Evolutionary conservation across 1,140 invertebrate genomes (phyloP).

Genomic region (Hylyphantes graminicola): DNA sequence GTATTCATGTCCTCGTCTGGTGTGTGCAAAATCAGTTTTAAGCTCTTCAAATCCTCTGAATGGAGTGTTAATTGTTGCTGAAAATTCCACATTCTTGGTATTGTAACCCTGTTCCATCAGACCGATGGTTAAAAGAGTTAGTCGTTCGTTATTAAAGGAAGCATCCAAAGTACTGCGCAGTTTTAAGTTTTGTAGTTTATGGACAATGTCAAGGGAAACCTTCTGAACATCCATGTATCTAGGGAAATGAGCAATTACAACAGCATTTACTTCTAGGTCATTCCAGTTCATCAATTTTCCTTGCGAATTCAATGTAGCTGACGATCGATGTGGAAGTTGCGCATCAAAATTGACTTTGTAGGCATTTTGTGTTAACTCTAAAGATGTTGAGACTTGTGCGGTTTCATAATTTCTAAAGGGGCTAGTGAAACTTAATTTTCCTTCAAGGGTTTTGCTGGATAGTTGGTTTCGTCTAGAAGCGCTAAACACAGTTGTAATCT

Average conservation of each 20-base stretch:
- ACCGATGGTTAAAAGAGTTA: conserved; percentile 42
- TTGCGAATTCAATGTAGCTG: conserved; percentile 31
- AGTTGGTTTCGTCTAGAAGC: conserved; percentile 2
- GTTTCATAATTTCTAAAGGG: conserved; percentile 51
- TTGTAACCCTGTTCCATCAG: conserved; percentile 1
- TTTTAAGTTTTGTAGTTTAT: conserved; percentile 38
- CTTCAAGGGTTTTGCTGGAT: conserved; percentile 37
- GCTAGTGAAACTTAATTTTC: conserved; percentile 41
- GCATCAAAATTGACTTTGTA: conserved; percentile 47
- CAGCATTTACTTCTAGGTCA: conserved; percentile 45
- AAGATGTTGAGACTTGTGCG: conserved; percentile 17
- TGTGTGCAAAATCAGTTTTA: conserved; percentile 35
- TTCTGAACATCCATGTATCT: conserved; percentile 40
- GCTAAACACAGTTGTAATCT: conserved; percentile 19
- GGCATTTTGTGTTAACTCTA: conserved; percentile 16
- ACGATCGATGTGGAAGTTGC: conserved; percentile 19
- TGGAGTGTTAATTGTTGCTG: conserved; percentile 29
- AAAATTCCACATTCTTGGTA: conserved; percentile 27
- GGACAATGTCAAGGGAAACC: conserved; percentile 46
- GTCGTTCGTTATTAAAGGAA: conserved; percentile 5
- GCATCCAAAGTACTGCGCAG: conserved; percentile 37
- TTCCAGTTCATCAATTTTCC: conserved; percentile 34
- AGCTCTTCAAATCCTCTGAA: conserved; percentile 52
- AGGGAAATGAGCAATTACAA: conserved; percentile 11
- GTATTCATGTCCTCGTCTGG: conserved; percentile 24